Percentiles rank a stretch among this genome's conserved stretches.
Conservation (phyloP, 2,888 invertebrate species). For the Nemurella pictetii region DNA sequence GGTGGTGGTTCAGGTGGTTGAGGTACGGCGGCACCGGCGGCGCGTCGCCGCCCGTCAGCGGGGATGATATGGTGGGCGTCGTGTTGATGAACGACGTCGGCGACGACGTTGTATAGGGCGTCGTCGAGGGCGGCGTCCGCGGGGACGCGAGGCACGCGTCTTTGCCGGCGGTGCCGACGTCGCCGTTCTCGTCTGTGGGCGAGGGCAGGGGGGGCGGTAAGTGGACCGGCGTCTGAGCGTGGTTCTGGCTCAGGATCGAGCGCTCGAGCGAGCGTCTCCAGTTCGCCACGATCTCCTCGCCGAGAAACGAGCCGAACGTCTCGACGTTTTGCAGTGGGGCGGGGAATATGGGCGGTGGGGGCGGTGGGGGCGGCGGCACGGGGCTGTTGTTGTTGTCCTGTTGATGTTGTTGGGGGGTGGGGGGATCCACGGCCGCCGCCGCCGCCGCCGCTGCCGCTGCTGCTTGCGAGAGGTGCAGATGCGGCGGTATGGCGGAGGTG, state of each 20-base stretch:
- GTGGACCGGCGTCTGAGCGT: constrained; percentile 50
- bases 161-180: constrained; percentile 59
- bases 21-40: constrained; percentile 41
- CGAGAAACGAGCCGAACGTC: constrained; percentile 73
- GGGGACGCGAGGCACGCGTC: constrained; percentile 56
- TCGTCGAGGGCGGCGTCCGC: constrained; percentile 56
- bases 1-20: constrained; percentile 48
- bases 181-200: constrained; percentile 54
- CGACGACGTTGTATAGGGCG: constrained; percentile 45
- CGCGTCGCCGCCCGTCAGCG: constrained; percentile 27
- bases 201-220: constrained; percentile 53
- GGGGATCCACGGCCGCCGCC: constrained; percentile 5
- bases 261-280: constrained; percentile 73
- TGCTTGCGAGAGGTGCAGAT: constrained; percentile 33
- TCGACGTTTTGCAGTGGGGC: constrained; percentile 68
- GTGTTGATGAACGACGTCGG: constrained; percentile 48
- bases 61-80: constrained; percentile 39
- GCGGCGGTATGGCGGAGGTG: constrained; percentile 33
- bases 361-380: constrained; percentile 45
- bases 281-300: constrained; percentile 80
- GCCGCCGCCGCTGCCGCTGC: constrained; percentile 35
- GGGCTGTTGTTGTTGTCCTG: constrained; percentile 34
- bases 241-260: constrained; percentile 48
- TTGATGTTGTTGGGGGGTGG: constrained; percentile 30
- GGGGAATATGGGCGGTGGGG: constrained; percentile 56